Evolutionary conservation across 2,888 invertebrate genomes (phyloP), one percentile per base, ranked within the genome.

Genomic region (Phytoseiulus persimilis): DNA sequence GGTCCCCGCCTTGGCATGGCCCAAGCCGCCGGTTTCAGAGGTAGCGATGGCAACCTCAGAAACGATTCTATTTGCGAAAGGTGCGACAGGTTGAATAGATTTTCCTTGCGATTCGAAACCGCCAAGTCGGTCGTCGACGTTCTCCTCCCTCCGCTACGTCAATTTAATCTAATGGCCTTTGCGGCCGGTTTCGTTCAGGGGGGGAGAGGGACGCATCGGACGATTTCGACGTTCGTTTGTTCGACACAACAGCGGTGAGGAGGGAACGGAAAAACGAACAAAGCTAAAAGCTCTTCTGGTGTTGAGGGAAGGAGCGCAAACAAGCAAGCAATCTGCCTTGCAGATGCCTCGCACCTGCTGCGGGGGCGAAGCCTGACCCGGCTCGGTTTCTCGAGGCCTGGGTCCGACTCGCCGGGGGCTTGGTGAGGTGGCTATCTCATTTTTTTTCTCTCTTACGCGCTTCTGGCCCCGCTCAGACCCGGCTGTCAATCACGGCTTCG

Each of bases 301-400:
- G 65, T 65, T 23, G 84, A 23, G n/a, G 84, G 84, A 84, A 84
- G 84, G 31, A 84, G 32, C 6, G 31, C 87, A 87, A 33, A 87
- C 87, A 87, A 87, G 45, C 33, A 87, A 87, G 87, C 33, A 33
- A 87, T 87, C 87, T 87, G 87, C 87, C 33, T 87, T 87, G 87
- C 87, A 87, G 87, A 87, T 87, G 39, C 65, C 5, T 65, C 18
- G 65, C 65, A 65, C 65, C 65, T 65, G 65, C 65, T 23, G 28
- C 65, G 65, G 65, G 28, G 28, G 65, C 65, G 18, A 23, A 65
- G 65, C 65, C 65, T 28, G 65, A 65, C 65, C 65, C 65, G 65
- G 18, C 18, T 65, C 65, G 65, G 65, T 65, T 65, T 65, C 65
- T 18, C 18, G 11, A 23, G 18, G 65, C 28, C 18, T 2, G 65